Percentiles rank a stretch among this genome's conserved stretches.
phyloP scores from a whole-genome alignment of 2,797 vertebrate species.

The Amazonetta brasiliensis region DNA sequence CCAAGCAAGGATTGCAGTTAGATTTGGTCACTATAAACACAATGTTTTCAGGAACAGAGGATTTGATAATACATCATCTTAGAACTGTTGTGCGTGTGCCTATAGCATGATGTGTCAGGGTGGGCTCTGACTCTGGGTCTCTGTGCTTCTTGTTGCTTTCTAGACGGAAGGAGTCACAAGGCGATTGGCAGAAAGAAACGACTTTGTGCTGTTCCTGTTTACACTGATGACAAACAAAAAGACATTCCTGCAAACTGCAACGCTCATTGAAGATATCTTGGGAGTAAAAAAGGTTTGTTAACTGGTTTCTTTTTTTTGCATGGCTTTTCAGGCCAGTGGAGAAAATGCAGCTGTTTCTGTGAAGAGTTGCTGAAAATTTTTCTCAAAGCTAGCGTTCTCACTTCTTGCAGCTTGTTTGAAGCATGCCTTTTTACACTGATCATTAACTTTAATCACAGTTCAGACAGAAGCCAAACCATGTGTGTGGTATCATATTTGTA shows the following conservation, averaged over 20 bases:
- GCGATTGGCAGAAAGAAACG: constrained; percentile 92
- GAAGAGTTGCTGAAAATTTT: not conserved
- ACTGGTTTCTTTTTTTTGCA: not conserved
- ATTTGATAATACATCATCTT: not conserved
- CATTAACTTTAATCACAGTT: not conserved
- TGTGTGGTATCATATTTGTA: rapidly evolving
- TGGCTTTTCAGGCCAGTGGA: not conserved
- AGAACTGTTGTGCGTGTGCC: not conserved
- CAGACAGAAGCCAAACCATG: not conserved
- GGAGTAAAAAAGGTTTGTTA: constrained; percentile 94
- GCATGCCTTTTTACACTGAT: not conserved
- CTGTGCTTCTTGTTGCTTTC: constrained; percentile 6
- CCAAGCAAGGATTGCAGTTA: not conserved
- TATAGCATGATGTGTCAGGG: not conserved
- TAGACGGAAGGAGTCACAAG: constrained; percentile 96
- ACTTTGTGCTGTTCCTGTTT: constrained; percentile 97
- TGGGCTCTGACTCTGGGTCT: not conserved
- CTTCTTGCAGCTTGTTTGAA: not conserved
- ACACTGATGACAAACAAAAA: constrained; percentile 99
- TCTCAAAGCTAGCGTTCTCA: not conserved
- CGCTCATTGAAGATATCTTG: constrained; percentile 96
- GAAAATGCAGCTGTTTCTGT: not conserved
- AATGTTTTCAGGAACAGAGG: not conserved
- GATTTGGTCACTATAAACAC: not conserved
- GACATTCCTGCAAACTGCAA: constrained; percentile 97